These are phyloP conservation scores for Bombus huntii DNA, from an alignment of 1,140 invertebrate species.

Conservation along the genomic window DNA sequence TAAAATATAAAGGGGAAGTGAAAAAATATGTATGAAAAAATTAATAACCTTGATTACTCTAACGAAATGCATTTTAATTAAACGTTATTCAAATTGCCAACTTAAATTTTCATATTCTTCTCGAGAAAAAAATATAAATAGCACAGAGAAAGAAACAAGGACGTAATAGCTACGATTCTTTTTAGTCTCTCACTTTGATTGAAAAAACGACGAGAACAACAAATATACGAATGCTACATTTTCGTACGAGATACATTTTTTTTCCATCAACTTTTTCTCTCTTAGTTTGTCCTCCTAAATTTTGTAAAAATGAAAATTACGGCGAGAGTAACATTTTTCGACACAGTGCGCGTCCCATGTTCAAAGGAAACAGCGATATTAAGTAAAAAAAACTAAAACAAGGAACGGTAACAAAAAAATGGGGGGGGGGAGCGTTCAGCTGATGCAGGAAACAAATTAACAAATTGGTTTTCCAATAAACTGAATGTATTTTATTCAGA, in stretches of 20 bases:
- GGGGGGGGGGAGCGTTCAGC: background rate
- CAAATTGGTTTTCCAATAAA: background rate
- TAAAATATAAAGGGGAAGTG: background rate
- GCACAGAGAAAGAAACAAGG: background rate
- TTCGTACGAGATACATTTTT: background rate
- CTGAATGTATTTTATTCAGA: background rate
- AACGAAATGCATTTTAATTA: background rate
- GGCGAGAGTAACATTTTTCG: background rate
- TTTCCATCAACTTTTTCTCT: too few species aligned
- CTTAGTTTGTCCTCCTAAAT: background rate
- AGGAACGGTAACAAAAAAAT: background rate
- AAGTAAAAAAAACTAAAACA: background rate
- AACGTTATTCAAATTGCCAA: background rate
- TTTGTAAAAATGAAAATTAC: background rate
- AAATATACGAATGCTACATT: background rate
- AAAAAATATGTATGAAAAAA: background rate
- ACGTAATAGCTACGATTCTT: background rate
- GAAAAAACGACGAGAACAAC: background rate
- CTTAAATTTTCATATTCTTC: background rate
- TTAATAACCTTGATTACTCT: background rate
- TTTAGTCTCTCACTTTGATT: background rate
- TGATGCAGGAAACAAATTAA: slow-evolving; percentile 2
- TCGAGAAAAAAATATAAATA: background rate
- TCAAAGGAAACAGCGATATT: background rate
- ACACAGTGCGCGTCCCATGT: too few species aligned